phyloP scores from a whole-genome alignment of 2,888 invertebrate species.

The Cheilosia grossa region DNA sequence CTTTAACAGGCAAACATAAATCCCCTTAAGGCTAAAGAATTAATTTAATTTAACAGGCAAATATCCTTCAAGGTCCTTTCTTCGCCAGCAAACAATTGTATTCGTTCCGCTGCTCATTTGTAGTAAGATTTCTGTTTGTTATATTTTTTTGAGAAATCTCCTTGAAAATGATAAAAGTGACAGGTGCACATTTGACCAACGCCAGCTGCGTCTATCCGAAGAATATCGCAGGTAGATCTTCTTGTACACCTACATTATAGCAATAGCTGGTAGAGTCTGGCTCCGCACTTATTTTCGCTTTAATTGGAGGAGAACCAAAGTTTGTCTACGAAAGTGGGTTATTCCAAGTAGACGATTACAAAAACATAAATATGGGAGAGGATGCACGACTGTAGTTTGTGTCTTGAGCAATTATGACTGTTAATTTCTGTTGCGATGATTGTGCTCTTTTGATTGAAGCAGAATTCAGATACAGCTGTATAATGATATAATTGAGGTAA shows the following conservation, averaged over 20 bases:
- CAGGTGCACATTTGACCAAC: neutral
- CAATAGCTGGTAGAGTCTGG: neutral
- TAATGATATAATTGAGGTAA: neutral
- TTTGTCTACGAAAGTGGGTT: neutral
- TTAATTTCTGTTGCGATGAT: neutral
- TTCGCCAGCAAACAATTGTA: neutral
- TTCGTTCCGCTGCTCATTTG: neutral
- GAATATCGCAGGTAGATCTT: too few relatives aligned
- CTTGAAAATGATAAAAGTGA: neutral
- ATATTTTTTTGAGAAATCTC: neutral
- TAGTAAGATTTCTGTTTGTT: neutral
- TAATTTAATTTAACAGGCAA: neutral
- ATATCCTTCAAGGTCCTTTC: neutral
- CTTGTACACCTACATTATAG: too few relatives aligned
- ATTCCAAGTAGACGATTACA: neutral
- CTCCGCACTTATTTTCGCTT: neutral
- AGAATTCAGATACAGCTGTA: neutral
- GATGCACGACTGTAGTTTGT: neutral
- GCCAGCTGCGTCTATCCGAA: too few relatives aligned
- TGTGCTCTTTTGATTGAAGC: conserved; percentile 3
- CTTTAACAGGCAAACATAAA: neutral
- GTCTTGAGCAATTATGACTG: neutral
- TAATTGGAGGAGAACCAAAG: neutral
- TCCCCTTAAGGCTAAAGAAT: neutral
- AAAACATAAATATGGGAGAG: neutral